Conservation (phyloP, 1,140 invertebrate species). For the Thaumetopoea pityocampa region DNA sequence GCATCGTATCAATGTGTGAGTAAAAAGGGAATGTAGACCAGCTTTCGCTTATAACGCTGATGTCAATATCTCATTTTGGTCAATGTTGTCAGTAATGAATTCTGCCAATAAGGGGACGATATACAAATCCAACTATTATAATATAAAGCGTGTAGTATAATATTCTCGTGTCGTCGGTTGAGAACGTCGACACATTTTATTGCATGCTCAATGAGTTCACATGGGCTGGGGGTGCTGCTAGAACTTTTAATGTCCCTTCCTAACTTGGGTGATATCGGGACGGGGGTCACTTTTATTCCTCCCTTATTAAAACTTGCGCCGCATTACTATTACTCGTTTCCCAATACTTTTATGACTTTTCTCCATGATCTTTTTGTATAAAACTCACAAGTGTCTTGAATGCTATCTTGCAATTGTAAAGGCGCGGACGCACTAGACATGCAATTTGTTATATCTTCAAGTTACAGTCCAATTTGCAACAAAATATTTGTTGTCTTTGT, state of each 20-base stretch:
- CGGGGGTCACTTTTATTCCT: slow-evolving; percentile 45
- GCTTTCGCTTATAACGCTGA: too few species aligned
- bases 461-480: neutral
- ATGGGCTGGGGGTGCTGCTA: slow-evolving; percentile 33
- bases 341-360: slow-evolving; percentile 54
- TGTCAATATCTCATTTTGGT: too few species aligned
- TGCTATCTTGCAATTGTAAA: too few species aligned
- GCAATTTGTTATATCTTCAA: neutral
- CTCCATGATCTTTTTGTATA: slow-evolving; percentile 32
- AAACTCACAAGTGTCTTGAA: neutral
- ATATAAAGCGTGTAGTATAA: too few species aligned
- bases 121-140: too few species aligned
- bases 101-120: too few species aligned
- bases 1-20: too few species aligned
- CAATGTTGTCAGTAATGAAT: too few species aligned
- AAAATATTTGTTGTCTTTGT: neutral
- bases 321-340: slow-evolving; percentile 61
- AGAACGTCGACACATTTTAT: too few species aligned
- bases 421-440: too few species aligned
- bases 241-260: slow-evolving; percentile 58
- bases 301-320: slow-evolving; percentile 66
- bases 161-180: too few species aligned
- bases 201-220: slow-evolving; percentile 34
- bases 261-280: slow-evolving; percentile 51
- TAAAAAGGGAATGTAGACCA: too few species aligned